Conservation (phyloP, 2,113 vertebrate species). For the Seriola rivoliana region DNA sequence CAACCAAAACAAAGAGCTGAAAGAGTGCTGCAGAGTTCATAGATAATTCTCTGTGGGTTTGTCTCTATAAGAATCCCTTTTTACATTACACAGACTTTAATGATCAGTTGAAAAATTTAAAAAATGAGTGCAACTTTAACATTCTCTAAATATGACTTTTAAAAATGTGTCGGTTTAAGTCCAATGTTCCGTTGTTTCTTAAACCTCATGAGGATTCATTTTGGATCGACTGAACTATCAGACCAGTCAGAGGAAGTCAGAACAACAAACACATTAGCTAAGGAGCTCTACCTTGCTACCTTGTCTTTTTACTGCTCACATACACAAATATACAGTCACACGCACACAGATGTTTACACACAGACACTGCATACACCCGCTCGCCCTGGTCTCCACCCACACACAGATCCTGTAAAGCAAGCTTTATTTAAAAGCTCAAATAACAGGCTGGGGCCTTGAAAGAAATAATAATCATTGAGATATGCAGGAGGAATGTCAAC, state of each 20-base stretch:
- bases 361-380: slow-evolving; percentile 27
- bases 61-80: not conserved
- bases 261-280: not conserved
- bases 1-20: not conserved
- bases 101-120: not conserved
- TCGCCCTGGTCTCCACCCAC: slow-evolving; percentile 34
- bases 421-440: slow-evolving; percentile 74
- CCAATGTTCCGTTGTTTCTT: too few relatives aligned
- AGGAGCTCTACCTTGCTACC: not conserved
- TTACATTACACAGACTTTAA: too few relatives aligned
- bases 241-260: not conserved
- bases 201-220: too few relatives aligned
- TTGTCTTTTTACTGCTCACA: slow-evolving; percentile 24
- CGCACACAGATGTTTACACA: slow-evolving; percentile 45
- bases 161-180: too few relatives aligned
- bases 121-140: not conserved
- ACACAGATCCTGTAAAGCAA: slow-evolving; percentile 55
- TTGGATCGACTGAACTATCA: not conserved
- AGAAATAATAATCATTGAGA: slow-evolving; percentile 78
- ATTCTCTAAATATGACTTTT: not conserved
- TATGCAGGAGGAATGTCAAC: slow-evolving; percentile 78
- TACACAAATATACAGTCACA: slow-evolving; percentile 31
- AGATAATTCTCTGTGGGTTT: not conserved
- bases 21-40: not conserved
- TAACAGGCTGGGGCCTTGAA: slow-evolving; percentile 61